A percentile compares a stretch with the other conserved stretches of the same genome.
Evolutionary conservation across 2,113 vertebrate species (phyloP).

Genomic region (Melospiza melodia): DNA sequence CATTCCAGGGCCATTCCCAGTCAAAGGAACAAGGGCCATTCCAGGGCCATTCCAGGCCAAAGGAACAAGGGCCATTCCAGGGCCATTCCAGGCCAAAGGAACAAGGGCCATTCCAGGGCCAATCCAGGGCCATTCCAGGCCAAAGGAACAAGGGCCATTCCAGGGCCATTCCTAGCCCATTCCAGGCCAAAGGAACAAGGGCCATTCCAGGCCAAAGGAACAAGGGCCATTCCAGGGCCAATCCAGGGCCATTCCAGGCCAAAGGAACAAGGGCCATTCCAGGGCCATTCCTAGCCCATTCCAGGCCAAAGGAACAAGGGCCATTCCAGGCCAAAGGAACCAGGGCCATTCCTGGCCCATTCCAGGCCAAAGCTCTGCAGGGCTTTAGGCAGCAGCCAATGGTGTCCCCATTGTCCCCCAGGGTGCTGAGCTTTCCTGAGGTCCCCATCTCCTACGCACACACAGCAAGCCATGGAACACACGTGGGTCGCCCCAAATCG

Average conservation of each 20-base stretch:
- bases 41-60: neutral
- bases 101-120: rapidly evolving
- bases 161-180: neutral
- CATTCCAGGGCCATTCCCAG: neutral
- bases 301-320: no score
- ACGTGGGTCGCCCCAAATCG: neutral
- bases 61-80: rapidly evolving
- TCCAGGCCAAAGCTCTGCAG: neutral
- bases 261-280: neutral
- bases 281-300: neutral
- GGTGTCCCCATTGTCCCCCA: rapidly evolving
- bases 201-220: neutral
- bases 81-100: neutral
- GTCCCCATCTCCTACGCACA: neutral
- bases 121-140: neutral
- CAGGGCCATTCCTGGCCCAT: rapidly evolving
- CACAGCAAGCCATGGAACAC: neutral
- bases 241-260: no score
- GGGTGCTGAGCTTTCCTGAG: neutral
- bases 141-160: neutral
- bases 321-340: rapidly evolving
- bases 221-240: neutral
- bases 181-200: rapidly evolving
- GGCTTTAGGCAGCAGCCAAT: neutral
- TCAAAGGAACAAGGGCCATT: no score